phyloP scores from a whole-genome alignment of 2,888 invertebrate species.

The Synanthedon tipuliformis region DNA sequence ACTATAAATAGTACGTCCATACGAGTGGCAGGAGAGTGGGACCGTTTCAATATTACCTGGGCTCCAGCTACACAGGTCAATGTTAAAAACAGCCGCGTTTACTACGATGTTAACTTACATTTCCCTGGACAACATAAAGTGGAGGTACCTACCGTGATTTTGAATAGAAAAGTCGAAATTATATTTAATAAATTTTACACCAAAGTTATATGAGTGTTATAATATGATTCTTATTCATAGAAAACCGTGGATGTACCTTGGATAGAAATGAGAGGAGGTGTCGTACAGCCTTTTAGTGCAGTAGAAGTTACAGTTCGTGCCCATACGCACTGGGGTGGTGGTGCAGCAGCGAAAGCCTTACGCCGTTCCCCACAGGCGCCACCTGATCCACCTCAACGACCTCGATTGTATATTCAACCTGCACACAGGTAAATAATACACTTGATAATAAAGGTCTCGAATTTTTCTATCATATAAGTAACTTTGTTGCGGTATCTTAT shows the following conservation, averaged over 20 bases:
- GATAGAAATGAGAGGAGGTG: slow-evolving; percentile 49
- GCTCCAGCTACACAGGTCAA: slow-evolving; percentile 78
- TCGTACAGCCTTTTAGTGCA: slow-evolving; percentile 76
- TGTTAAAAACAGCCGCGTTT: slow-evolving; percentile 83
- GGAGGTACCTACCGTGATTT: slow-evolving; percentile 50
- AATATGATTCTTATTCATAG: slow-evolving; percentile 22
- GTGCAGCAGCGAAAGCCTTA: slow-evolving; percentile 71
- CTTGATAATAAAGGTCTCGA: not conserved
- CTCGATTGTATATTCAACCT: slow-evolving; percentile 77
- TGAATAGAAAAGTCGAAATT: too few species aligned
- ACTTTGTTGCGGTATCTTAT: too few species aligned
- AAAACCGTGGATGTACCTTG: slow-evolving; percentile 64
- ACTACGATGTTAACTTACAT: slow-evolving; percentile 81
- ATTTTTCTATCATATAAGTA: too few species aligned
- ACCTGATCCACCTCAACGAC: slow-evolving; percentile 78
- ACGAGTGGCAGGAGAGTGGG: slow-evolving; percentile 79
- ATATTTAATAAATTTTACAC: too few species aligned
- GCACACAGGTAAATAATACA: slow-evolving; percentile 11
- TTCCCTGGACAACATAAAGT: slow-evolving; percentile 69
- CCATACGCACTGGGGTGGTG: slow-evolving; percentile 87
- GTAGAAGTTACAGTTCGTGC: slow-evolving; percentile 82
- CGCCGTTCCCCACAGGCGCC: slow-evolving; percentile 83
- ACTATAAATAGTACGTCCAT: slow-evolving; percentile 76
- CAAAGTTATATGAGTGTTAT: not conserved
- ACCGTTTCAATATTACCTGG: slow-evolving; percentile 89